Evolutionary conservation across 1,140 invertebrate species (phyloP), one percentile per base, ranked within the genome.

Genomic region (Ostrea edulis): DNA sequence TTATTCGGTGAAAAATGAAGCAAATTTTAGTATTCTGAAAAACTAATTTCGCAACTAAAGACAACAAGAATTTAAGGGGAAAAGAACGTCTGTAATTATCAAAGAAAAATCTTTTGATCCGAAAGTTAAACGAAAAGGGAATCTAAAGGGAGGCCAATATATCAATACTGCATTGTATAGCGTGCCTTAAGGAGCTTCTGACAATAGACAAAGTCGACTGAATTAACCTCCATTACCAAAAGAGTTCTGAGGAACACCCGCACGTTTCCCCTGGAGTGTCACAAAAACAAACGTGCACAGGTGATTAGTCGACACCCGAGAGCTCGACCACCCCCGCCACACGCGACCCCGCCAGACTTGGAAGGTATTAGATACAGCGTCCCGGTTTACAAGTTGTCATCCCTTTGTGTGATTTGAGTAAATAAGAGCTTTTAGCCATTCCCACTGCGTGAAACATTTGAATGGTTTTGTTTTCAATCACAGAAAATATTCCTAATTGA

Each of bases 201-300:
- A 77, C 22, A 77, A 77, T 77, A 77, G 68, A 20, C 58, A n/a
- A 62, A 62, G 58, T 62, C 58, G n/a, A 77, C 68, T 77, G 22
- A 77, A 29, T 77, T 77, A 77, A 77, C 68, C 68, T 77, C 25
- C 68, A 77, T 77, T 77, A 68, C 25, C 22, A 77, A 25, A 77
- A 77, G 68, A 77, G 68, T 77, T 77, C 22, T 77, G 68, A 77
- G 68, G 68, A 77, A 77, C 68, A 77, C 68, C 68, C 68, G 68
- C 68, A 77, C 29, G 68, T 77, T 77, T 25, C 22, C 68, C 25
- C 25, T 25, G 25, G 68, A 25, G 68, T 7, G 22, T 29, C 68
- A 77, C 17, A 77, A 77, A 77, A 12, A 68, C 20, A 29, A 35
- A 77, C 25, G 68, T 77, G 68, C 29, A 29, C 25, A 29, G 68